Base-by-base conservation (phyloP, 2,888 invertebrate genomes). In the Cerastoderma edule region DNA sequence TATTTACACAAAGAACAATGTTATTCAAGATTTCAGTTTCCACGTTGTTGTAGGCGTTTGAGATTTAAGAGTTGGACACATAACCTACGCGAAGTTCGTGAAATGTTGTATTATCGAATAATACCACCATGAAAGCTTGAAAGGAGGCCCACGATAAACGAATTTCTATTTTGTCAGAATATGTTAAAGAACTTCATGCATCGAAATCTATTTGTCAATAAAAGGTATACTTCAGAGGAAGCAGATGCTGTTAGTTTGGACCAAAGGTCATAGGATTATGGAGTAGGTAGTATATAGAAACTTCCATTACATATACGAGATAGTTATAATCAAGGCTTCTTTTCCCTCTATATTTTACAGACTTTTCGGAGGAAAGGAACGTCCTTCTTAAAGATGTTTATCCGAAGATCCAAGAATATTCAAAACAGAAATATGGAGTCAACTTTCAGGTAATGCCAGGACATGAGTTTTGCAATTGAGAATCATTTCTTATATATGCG, bases 391-490 rank as follows among this genome's bases (percentile, higher is more conserved):
- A 86, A 57, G 75, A 84, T 22, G 87, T 85, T 24, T 88, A 87
- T 57, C 86, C 87, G 4, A 83, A 76, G 33, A 72, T 88, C 16
- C 71, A 85, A 50, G 78, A 82, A 16, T 88, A 85, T 63, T 80
- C 64, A 91, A 97, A 98, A 98, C 91, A 98, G 57, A 85, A 84
- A 46, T 83, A 87, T 48, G 88, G 86, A 8, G 75, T 86, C 19
- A 84, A 81, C 24, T 87, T 87, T 71, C 85, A 87, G 87, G 87
- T 87, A 71, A 67, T 27, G 22, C n/a, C n/a, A n/a, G n/a, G n/a
- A n/a, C n/a, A n/a, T n/a, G n/a, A n/a, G n/a, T n/a, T n/a, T n/a
- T n/a, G n/a, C n/a, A n/a, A n/a, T n/a, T n/a, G n/a, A n/a, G n/a
- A n/a, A n/a, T n/a, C n/a, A n/a, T n/a, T n/a, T n/a, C n/a, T n/a